Base-by-base conservation (phyloP, 92 coral and sea anemone species). In the Zoanthus solanderi region DNA sequence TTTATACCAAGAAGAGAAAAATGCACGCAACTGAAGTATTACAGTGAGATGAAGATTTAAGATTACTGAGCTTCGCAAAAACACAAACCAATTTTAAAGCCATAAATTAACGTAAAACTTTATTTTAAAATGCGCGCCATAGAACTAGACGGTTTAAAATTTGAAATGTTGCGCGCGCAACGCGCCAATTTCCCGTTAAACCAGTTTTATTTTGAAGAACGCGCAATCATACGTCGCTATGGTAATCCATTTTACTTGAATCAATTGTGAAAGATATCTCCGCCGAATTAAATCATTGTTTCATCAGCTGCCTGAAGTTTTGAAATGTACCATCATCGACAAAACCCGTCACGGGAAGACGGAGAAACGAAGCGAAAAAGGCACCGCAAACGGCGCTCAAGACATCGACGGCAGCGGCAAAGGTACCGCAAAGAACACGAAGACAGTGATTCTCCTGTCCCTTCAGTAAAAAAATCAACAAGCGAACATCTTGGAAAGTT, bases 341-440 rank as follows among this genome's bases (percentile, higher is more conserved):
- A 66, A 50, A 81, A 81, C 58, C 50, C 57, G 31, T 81, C 74
- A 15, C 60, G 75, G 46, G 74, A 81, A 81, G 85, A 81, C 16
- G 75, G 44, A 29, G 85, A 81, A 47, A 65, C 23, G 44, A 81
- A 81, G 53, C 85, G 85, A 16, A 81, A 81, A 18, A 54, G 85
- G 13, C 75, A 66, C 52, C 85, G 85, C n/a, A 81, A 81, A 28
- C 67, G 82, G 67, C 74, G 61, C 9, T 13, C 85, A 50, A 67
- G 75, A 4, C 85, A 31, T 48, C 45, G 75, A 4, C 71, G 85
- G 12, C 74, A 66, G 32, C 63, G 85, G 50, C 75, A 46, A 44
- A 80, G 4, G 18, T 45, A 80, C 71, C 85, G 44, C 37, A 57
- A 65, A 45, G 85, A 81, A 81, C 85, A 23, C 60, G 85, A 81